These are phyloP conservation scores for Erebia epiphron DNA, from an alignment of 2,888 invertebrate genomes.

Conservation along the genomic window DNA sequence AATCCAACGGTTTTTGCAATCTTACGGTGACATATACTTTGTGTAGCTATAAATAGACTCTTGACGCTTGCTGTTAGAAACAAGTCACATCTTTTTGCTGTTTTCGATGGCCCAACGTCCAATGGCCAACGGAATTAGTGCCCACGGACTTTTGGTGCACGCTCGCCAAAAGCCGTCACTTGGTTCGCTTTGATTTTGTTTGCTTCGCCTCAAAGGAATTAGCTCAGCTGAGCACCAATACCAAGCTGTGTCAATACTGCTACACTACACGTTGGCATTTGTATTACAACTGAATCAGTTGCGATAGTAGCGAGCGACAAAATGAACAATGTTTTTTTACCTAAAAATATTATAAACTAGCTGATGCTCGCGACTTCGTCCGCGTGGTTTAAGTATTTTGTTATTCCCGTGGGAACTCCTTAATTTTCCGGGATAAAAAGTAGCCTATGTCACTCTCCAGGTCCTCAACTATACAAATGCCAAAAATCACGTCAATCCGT, in stretches of 20 bases:
- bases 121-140: background rate
- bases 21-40: no score
- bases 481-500: no score
- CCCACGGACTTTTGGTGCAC: background rate
- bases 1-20: no score
- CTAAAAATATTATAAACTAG: no score
- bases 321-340: background rate
- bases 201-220: background rate
- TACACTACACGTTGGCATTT: background rate
- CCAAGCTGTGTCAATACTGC: background rate
- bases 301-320: background rate
- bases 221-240: background rate
- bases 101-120: background rate
- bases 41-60: background rate
- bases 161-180: background rate
- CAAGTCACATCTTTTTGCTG: background rate
- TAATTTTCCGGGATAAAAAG: no score
- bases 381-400: no score
- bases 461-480: no score
- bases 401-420: no score
- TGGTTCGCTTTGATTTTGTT: slow-evolving; percentile 5
- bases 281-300: background rate
- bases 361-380: no score
- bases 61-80: background rate
- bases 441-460: no score